phyloP scores from a whole-genome alignment of 92 coral and sea anemone genomes.

The Pocillopora meandrina region DNA sequence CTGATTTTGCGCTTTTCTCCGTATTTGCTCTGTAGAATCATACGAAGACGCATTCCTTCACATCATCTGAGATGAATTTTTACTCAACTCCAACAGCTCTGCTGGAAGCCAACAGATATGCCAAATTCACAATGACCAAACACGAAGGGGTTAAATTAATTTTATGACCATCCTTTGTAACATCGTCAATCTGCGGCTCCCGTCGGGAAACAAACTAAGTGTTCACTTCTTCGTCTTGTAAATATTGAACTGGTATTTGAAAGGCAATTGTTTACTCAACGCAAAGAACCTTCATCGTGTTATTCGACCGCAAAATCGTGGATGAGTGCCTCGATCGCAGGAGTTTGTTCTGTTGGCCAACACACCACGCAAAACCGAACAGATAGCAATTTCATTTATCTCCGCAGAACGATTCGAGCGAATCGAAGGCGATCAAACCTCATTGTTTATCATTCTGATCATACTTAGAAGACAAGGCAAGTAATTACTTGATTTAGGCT shows the following conservation, averaged over 20 bases:
- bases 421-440: conserved; percentile 8
- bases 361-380: not conserved
- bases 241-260: conserved; percentile 33
- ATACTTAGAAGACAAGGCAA: conserved; percentile 18
- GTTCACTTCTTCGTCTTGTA: conserved; percentile 3
- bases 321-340: not conserved
- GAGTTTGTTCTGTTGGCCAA: not conserved
- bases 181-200: not conserved
- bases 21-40: not conserved
- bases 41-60: conserved; percentile 20
- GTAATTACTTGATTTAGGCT: conserved; percentile 19
- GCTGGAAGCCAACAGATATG: not conserved
- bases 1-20: not conserved
- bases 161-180: not conserved
- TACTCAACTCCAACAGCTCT: not conserved
- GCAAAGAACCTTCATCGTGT: not conserved
- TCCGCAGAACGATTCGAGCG: not conserved
- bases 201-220: conserved; percentile 3
- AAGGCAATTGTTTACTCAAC: conserved; percentile 10
- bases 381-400: not conserved
- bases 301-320: conserved; percentile 14
- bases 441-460: conserved; percentile 31
- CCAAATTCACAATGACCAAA: not conserved
- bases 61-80: not conserved
- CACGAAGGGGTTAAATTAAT: conserved; percentile 30